These are phyloP conservation scores for Actenoides lindsayi DNA, from an alignment of 2,113 vertebrate species.

Conservation along the genomic window DNA sequence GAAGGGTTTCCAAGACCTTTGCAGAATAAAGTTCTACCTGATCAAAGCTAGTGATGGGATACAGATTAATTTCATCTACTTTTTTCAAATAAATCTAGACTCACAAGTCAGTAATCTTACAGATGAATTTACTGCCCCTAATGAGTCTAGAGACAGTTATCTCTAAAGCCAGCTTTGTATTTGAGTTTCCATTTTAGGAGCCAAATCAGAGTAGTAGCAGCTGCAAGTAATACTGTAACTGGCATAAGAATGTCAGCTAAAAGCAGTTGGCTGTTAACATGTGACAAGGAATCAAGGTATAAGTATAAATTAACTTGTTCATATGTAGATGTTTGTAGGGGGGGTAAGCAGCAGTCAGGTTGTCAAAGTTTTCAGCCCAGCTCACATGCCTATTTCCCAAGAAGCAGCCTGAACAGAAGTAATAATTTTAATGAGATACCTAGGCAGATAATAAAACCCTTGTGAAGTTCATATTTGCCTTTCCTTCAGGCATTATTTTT, in stretches of 20 bases:
- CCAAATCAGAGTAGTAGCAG: background rate
- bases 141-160: background rate
- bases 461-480: background rate
- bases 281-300: background rate
- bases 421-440: background rate
- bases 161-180: background rate
- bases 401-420: background rate
- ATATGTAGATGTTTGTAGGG: background rate
- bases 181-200: background rate
- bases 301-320: background rate
- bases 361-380: background rate
- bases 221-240: background rate
- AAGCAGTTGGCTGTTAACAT: background rate
- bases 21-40: background rate
- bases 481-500: background rate
- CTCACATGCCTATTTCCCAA: background rate
- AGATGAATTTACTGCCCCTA: background rate
- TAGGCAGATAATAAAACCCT: background rate
- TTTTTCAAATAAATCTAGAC: background rate
- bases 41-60: background rate
- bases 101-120: background rate
- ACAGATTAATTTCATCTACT: background rate
- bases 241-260: background rate
- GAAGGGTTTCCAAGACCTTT: background rate
- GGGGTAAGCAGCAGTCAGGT: background rate